Base-by-base conservation (phyloP, 2,797 vertebrate genomes). In the Cuniculus paca region DNA sequence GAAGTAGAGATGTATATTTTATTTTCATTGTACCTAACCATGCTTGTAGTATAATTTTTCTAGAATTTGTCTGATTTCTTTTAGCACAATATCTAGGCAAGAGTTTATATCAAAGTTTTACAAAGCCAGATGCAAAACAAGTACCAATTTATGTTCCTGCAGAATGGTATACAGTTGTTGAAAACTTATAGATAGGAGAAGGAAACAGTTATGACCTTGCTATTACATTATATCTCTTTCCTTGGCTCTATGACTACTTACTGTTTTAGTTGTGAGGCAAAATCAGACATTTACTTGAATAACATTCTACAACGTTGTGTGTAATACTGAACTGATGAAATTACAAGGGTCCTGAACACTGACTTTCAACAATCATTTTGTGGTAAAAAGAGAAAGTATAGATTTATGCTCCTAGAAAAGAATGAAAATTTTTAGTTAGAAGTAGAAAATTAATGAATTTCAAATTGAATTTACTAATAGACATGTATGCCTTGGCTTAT, bases 321-420 rank as follows among this genome's bases (percentile, higher is more conserved):
- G 6, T 70, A 92, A 74, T 42, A 48, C 11, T 72, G 75, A 93
- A 85, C 48, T 70, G 52, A 90, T 88, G 34, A 90, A 83, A 90
- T 92, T 20, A 42, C 42, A 84, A 48, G 50, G 45, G 11, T 16
- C 22, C 42, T 65, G 56, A 90, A 77, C 22, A 78, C 16, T 54
- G 36, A 36, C 78, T 96, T 88, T 79, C 19, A 89, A 17, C 42
- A 78, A 74, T 20, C 4, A 50, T 34, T 82, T 74, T 42, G 77
- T 8, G 12, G 17, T 54, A 88, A 58, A 85, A 88, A 81, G 34
- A 81, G 72, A 88, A 95, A 75, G 8, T 10, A 31, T 14, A 80
- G 2, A 36, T 65, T 84, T 52, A 52, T 61, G 13, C 10, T 16
- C 70, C 13, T 50, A 77, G 50, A 68, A 65, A 61, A 84, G 26